Percentiles rank a stretch among this genome's conserved stretches.
These are phyloP conservation scores for Prenolepis imparis DNA, from an alignment of 2,888 invertebrate species.

Conservation along the genomic window DNA sequence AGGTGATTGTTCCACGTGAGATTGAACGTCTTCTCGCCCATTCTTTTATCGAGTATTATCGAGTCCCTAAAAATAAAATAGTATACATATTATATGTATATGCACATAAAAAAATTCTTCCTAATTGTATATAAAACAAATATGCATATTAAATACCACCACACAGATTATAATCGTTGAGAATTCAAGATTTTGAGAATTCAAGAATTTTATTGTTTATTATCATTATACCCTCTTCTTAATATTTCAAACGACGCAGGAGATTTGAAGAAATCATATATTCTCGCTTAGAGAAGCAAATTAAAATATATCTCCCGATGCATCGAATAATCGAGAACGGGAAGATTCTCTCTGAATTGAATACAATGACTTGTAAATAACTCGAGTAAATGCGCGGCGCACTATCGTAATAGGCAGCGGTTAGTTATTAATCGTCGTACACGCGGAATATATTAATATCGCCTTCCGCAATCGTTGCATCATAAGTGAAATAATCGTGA, in stretches of 20 bases:
- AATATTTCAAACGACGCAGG: too few species aligned
- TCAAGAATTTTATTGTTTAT: too few species aligned
- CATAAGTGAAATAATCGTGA: constrained; percentile 55
- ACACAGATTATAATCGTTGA: neutral
- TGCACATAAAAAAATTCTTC: neutral
- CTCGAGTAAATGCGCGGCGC: neutral
- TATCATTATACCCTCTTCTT: too few species aligned
- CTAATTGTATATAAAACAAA: neutral
- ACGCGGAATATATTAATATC: constrained; percentile 10
- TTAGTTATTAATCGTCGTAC: neutral
- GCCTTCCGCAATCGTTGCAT: constrained; percentile 53
- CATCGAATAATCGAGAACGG: neutral
- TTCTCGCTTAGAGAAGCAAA: neutral
- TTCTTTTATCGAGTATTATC: constrained; percentile 72
- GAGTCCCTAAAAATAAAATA: constrained; percentile 29
- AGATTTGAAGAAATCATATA: neutral
- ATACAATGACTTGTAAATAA: neutral
- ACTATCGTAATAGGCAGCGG: neutral
- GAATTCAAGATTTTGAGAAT: neutral
- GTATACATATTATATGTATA: too few species aligned
- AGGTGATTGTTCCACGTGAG: constrained; percentile 92
- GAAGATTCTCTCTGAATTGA: neutral
- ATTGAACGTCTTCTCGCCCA: constrained; percentile 90
- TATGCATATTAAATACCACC: neutral
- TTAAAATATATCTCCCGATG: neutral